phyloP scores from a whole-genome alignment of 2,888 invertebrate genomes.

The Caenorhabditis japonica region DNA sequence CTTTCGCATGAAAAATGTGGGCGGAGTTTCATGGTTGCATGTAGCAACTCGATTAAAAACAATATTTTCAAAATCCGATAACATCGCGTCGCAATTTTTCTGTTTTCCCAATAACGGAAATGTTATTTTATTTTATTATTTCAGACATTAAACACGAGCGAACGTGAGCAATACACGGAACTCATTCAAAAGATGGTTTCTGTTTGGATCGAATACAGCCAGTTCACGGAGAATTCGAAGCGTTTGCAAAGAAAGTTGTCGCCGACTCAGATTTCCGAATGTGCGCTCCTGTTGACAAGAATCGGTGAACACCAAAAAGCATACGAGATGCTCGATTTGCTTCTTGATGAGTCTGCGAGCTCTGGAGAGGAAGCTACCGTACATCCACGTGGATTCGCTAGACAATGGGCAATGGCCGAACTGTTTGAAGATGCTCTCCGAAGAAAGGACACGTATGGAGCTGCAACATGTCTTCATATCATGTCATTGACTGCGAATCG shows the following conservation, averaged over 20 bases:
- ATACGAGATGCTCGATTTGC: constrained; percentile 57
- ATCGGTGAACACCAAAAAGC: constrained; percentile 62
- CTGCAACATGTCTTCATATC: constrained; percentile 60
- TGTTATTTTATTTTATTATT: constrained; percentile 13
- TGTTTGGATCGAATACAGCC: constrained; percentile 66
- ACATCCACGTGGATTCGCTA: constrained; percentile 26
- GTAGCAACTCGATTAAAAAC: no score
- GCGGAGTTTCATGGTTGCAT: no score
- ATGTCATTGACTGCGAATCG: constrained; percentile 52
- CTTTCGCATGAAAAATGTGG: no score
- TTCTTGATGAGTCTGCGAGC: constrained; percentile 50
- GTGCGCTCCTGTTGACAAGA: constrained; percentile 56
- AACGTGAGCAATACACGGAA: constrained; percentile 58
- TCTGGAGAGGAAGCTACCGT: constrained; percentile 62
- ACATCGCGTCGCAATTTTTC: no score
- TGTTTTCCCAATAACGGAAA: no score
- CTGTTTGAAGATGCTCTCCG: constrained; percentile 61
- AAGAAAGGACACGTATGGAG: constrained; percentile 46
- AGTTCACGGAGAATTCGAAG: constrained; percentile 57
- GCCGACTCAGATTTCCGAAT: constrained; percentile 61
- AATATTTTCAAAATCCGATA: no score
- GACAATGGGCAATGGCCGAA: constrained; percentile 49
- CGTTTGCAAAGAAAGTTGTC: constrained; percentile 60
- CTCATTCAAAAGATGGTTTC: constrained; percentile 60
- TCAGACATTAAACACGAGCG: constrained; percentile 52